Base-by-base conservation (phyloP, 2,113 vertebrate species). In the Cariama cristata region DNA sequence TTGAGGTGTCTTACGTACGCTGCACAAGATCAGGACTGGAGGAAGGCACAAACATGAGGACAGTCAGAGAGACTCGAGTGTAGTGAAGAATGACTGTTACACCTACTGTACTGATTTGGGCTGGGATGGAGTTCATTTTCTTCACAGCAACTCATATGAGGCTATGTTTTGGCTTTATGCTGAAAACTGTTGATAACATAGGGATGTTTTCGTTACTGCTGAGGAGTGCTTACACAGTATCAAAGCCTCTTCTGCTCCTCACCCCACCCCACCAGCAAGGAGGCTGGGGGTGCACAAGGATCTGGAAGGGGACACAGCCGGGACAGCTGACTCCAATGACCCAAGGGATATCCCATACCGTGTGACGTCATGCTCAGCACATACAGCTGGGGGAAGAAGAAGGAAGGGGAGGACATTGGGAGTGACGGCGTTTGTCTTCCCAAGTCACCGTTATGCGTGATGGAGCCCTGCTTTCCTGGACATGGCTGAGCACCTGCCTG, bases 201-300 rank as follows among this genome's bases (percentile, higher is more conserved):
- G 12, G 12, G 15, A 7, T 69, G 7, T 18, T 68, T 63, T 55
- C 4, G 3, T 8, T 33, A 12, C 8, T 72, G 30, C 38, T 67
- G 27, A 76, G 18, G 40, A 64, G 19, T 0, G 6, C n/a, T 66
- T 26, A 20, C 27, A 20, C 8, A 17, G 50, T 28, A 28, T 2
- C 52, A 71, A 60, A 16, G 21, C 1, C 19, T 79, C 14, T 42
- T 15, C 58, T 67, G 42, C 6, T 72, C 4, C 47, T 80, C 26
- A 28, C 35, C 1, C 38, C 18, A 8, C 13, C 23, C 9, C 6
- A 0, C 1, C 18, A 30, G 13, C 1, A 12, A 55, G 14, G 1
- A 60, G 32, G n/a, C 8, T 47, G 38, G 42, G 44, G 22, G 4
- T 19, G 14, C n/a, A 60, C 14, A 27, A 42, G 60, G 7, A 12